Percentiles rank a stretch among this genome's conserved stretches.
Conservation (phyloP, 92 coral and sea anemone species). For the Actinernus sp. region DNA sequence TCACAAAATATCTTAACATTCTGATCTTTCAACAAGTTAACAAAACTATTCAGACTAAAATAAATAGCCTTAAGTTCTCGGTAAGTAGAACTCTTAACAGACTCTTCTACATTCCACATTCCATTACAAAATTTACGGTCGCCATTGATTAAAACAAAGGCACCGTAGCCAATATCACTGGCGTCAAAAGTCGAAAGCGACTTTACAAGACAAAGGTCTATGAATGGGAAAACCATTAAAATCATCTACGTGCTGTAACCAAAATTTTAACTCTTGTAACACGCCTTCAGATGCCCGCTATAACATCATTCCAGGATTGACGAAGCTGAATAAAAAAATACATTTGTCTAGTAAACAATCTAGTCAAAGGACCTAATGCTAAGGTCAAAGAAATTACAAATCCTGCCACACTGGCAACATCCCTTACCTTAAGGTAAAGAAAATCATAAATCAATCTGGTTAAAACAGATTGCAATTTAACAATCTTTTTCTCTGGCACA, state of each 20-base stretch:
- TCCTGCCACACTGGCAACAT: slow-evolving; percentile 41
- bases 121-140: slow-evolving; percentile 24
- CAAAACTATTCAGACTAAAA: neutral
- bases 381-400: slow-evolving; percentile 44
- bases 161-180: slow-evolving; percentile 44
- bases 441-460: slow-evolving; percentile 8
- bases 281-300: slow-evolving; percentile 32
- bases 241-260: slow-evolving; percentile 27
- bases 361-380: slow-evolving; percentile 22
- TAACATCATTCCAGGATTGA: slow-evolving; percentile 22
- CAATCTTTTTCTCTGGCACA: slow-evolving; percentile 43
- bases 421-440: slow-evolving; percentile 50
- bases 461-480: slow-evolving; percentile 28
- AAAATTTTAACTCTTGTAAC: slow-evolving; percentile 12
- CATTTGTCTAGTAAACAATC: slow-evolving; percentile 49
- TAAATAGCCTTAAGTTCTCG: slow-evolving; percentile 34
- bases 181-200: slow-evolving; percentile 37
- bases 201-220: slow-evolving; percentile 43
- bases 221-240: slow-evolving; percentile 45
- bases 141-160: slow-evolving; percentile 1
- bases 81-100: slow-evolving; percentile 33
- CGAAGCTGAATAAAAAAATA: slow-evolving; percentile 29
- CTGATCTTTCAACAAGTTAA: too few relatives aligned
- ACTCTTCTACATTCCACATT: slow-evolving; percentile 3
- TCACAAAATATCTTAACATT: slow-evolving; percentile 42